phyloP scores from a whole-genome alignment of 2,888 invertebrate genomes.

The Conomelus anceps region DNA sequence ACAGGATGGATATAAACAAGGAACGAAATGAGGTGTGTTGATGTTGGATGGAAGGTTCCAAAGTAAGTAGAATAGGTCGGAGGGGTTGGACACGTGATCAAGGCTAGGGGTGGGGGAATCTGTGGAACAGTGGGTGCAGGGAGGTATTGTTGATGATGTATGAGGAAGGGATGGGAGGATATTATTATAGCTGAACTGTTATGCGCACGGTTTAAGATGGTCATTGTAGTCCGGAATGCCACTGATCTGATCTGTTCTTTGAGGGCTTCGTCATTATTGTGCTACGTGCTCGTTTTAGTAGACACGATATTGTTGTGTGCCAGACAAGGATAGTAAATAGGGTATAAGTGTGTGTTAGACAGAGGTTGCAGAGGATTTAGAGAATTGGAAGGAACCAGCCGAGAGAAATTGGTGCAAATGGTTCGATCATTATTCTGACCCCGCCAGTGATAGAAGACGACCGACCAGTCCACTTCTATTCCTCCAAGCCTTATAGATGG shows the following conservation, averaged over 20 bases:
- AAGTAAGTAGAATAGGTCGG: background rate
- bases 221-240: background rate
- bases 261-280: background rate
- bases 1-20: background rate
- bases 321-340: background rate
- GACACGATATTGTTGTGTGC: background rate
- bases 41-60: background rate
- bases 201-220: background rate
- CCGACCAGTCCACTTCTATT: background rate
- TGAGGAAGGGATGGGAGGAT: background rate
- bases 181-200: background rate
- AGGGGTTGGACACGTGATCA: background rate
- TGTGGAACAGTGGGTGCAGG: too few relatives aligned
- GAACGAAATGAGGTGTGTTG: background rate
- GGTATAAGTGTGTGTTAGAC: background rate
- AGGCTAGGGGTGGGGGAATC: background rate
- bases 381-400: background rate
- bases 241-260: background rate
- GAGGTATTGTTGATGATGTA: background rate
- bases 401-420: background rate
- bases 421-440: background rate
- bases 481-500: background rate
- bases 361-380: too few relatives aligned
- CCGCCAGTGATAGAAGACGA: background rate
- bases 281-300: background rate